Conservation (phyloP, 2,888 invertebrate species). For the Xanthorhoe spadicearia region DNA sequence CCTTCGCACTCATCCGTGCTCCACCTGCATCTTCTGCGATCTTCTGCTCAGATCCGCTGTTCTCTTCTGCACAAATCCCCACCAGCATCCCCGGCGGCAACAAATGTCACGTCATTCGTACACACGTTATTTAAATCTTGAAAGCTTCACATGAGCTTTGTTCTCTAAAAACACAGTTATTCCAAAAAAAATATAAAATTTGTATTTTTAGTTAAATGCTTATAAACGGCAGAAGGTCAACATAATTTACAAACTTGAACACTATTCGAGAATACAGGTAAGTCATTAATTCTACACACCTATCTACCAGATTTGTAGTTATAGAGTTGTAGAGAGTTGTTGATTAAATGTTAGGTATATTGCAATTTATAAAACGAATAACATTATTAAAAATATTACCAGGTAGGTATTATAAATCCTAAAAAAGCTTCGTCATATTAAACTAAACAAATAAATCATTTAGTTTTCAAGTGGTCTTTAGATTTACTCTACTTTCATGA, state of each 20-base stretch:
- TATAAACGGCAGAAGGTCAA: conserved; percentile 21
- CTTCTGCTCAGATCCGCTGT: conserved; percentile 35
- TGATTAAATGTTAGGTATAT: neutral
- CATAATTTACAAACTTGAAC: conserved; percentile 20
- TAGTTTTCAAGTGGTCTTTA: too few relatives aligned
- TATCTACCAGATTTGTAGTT: conserved; percentile 1
- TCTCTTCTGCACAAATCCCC: conserved; percentile 24
- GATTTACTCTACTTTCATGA: too few relatives aligned
- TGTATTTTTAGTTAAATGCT: conserved; percentile 5
- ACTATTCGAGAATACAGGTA: conserved; percentile 5
- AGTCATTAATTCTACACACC: conserved; percentile 5
- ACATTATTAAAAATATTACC: too few relatives aligned
- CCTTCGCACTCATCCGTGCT: conserved; percentile 79
- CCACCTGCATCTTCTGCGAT: conserved; percentile 63
- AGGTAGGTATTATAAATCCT: too few relatives aligned
- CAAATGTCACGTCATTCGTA: conserved; percentile 7
- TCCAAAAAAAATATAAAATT: conserved; percentile 4
- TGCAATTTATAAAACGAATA: too few relatives aligned
- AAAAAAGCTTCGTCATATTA: too few relatives aligned
- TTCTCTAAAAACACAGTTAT: neutral
- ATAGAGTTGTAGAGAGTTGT: neutral
- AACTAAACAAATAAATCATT: too few relatives aligned
- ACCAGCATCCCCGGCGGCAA: conserved; percentile 2
- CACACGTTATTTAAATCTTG: conserved; percentile 3
- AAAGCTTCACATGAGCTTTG: conserved; percentile 2